Conservation (phyloP, 1,140 invertebrate genomes). For the Bacillus rossius region DNA sequence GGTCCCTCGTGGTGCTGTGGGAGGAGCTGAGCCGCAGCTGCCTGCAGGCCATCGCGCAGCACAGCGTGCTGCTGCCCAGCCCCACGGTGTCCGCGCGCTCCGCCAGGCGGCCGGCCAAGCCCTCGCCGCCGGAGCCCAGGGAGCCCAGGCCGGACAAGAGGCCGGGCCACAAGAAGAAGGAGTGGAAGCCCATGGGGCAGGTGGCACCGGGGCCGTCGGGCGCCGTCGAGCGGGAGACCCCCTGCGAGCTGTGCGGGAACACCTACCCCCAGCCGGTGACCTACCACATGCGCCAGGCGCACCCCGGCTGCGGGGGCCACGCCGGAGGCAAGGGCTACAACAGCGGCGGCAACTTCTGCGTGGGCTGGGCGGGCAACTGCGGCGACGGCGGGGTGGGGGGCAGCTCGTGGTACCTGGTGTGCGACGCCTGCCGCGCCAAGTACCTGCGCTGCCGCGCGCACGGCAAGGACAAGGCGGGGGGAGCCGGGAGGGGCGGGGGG, state of each 20-base stretch:
- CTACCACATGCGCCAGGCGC: constrained; percentile 84
- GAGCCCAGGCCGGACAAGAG: constrained; percentile 37
- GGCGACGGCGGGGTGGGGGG: constrained; percentile 79
- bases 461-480: constrained; percentile 24
- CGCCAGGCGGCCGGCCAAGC: neutral
- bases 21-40: constrained; percentile 73
- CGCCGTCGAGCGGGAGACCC: constrained; percentile 48
- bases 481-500: constrained; percentile 27
- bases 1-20: constrained; percentile 80
- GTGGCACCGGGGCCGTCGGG: constrained; percentile 5
- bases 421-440: constrained; percentile 81
- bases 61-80: constrained; percentile 43
- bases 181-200: constrained; percentile 40
- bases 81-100: constrained; percentile 26
- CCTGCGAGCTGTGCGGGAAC: constrained; percentile 83
- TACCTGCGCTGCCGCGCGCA: constrained; percentile 54
- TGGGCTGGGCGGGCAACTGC: constrained; percentile 83
- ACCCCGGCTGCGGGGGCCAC: constrained; percentile 84
- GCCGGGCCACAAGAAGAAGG: constrained; percentile 52
- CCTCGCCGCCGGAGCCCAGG: constrained; percentile 5
- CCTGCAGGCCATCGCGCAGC: constrained; percentile 59
- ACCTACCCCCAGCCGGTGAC: constrained; percentile 76
- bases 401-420: constrained; percentile 88
- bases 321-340: constrained; percentile 88
- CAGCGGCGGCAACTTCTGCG: constrained; percentile 74